Evolutionary conservation across 2,888 invertebrate species (phyloP).

Genomic region (Chrysomela aeneicollis): DNA sequence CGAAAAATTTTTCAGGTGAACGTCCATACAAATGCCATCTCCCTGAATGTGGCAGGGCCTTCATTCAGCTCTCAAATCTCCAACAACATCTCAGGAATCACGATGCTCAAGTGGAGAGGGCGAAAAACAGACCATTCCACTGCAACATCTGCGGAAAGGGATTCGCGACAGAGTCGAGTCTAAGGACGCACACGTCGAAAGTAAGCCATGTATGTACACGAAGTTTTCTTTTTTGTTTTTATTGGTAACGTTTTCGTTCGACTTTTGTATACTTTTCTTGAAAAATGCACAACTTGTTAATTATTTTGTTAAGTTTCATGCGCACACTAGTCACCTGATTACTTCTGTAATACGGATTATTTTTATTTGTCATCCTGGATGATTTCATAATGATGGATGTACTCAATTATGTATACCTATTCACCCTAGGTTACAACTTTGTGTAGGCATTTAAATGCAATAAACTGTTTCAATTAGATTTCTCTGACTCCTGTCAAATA

Average conservation of each 20-base stretch:
- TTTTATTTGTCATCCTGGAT: too few relatives aligned
- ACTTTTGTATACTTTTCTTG: constrained; percentile 30
- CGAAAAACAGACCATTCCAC: constrained; percentile 94
- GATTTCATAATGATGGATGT: too few relatives aligned
- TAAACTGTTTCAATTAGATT: too few relatives aligned
- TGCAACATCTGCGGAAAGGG: constrained; percentile 97
- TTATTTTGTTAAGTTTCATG: not conserved
- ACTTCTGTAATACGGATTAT: too few relatives aligned
- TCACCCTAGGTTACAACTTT: too few relatives aligned
- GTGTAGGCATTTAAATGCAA: too few relatives aligned
- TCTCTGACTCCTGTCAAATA: too few relatives aligned
- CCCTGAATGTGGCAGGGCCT: constrained; percentile 94
- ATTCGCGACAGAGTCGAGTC: constrained; percentile 94
- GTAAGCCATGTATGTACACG: constrained; percentile 78
- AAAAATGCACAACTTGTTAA: constrained; percentile 26
- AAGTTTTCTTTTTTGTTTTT: constrained; percentile 43
- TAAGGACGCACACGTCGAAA: constrained; percentile 96
- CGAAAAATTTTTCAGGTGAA: constrained; percentile 75
- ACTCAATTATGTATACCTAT: too few relatives aligned
- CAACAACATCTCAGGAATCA: constrained; percentile 96
- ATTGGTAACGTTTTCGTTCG: constrained; percentile 35
- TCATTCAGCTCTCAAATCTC: constrained; percentile 95
- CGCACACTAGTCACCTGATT: too few relatives aligned
- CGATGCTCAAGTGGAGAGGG: constrained; percentile 93
- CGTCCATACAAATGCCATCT: constrained; percentile 96